These are phyloP conservation scores for Trichogramma evanescens DNA, from an alignment of 2,888 invertebrate species.

Conservation along the genomic window DNA sequence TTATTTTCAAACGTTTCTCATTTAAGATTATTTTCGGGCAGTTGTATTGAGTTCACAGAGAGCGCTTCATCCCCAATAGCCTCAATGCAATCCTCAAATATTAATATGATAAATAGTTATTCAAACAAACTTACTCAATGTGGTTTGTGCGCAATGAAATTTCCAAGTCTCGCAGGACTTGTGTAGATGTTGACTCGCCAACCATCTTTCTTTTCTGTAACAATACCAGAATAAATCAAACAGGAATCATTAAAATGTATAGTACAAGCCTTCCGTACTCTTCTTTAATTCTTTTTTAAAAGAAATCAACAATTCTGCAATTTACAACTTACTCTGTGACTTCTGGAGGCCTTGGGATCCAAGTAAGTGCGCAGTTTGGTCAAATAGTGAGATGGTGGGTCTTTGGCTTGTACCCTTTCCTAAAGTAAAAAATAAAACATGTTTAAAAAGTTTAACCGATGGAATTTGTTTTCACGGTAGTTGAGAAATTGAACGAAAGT, in stretches of 20 bases:
- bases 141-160: constrained; percentile 97
- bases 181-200: constrained; percentile 94
- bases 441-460: not conserved
- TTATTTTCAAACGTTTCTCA: too few species aligned
- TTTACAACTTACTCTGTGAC: constrained; percentile 73
- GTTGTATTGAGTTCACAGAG: too few species aligned
- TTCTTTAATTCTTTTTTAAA: not conserved
- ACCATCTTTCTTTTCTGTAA: constrained; percentile 95
- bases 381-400: constrained; percentile 93
- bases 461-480: too few species aligned
- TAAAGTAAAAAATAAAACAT: constrained; percentile 45
- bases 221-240: constrained; percentile 51
- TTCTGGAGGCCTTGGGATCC: constrained; percentile 92
- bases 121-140: constrained; percentile 75
- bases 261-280: not conserved
- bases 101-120: constrained; percentile 1
- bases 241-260: constrained; percentile 43
- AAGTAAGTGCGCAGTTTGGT: constrained; percentile 91
- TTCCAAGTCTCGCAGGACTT: constrained; percentile 95
- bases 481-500: too few species aligned
- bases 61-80: too few species aligned
- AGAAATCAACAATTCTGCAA: not conserved
- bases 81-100: too few species aligned
- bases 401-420: constrained; percentile 97
- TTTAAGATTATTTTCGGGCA: too few species aligned